These are phyloP conservation scores for Acrocephalus scirpaceus DNA, from an alignment of 2,797 vertebrate genomes.

Conservation along the genomic window DNA sequence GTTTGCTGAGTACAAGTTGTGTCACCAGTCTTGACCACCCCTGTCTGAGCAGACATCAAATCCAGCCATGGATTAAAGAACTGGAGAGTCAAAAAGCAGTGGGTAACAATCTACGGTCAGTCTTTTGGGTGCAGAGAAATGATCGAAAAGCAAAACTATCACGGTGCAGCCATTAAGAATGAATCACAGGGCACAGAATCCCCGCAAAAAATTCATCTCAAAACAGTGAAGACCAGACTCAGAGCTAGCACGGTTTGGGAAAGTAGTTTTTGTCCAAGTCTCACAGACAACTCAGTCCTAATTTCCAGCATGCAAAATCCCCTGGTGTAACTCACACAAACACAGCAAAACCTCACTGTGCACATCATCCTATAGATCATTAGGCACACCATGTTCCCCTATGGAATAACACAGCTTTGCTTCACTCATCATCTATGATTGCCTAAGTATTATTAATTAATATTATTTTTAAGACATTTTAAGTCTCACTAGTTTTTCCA, in stretches of 20 bases:
- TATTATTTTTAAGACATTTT: constrained; percentile 2
- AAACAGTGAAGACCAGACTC: background rate
- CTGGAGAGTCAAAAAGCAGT: background rate
- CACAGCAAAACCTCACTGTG: background rate
- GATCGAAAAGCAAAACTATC: background rate
- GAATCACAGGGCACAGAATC: background rate
- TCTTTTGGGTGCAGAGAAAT: background rate
- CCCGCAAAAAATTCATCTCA: background rate
- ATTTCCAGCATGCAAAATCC: background rate
- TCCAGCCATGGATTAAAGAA: background rate
- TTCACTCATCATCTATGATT: background rate
- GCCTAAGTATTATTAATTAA: constrained; percentile 41
- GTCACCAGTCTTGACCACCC: background rate
- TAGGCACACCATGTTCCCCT: background rate
- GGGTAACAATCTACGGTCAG: background rate
- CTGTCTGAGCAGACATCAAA: background rate
- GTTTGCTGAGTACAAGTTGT: background rate
- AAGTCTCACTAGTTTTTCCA: background rate
- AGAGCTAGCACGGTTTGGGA: background rate
- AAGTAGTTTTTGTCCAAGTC: background rate
- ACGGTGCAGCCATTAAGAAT: background rate
- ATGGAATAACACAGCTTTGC: background rate
- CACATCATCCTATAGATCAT: background rate
- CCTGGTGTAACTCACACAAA: background rate
- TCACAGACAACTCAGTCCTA: background rate